Evolutionary conservation across 1,140 invertebrate species (phyloP).

Genomic region (Pogonognathellus flavescens): DNA sequence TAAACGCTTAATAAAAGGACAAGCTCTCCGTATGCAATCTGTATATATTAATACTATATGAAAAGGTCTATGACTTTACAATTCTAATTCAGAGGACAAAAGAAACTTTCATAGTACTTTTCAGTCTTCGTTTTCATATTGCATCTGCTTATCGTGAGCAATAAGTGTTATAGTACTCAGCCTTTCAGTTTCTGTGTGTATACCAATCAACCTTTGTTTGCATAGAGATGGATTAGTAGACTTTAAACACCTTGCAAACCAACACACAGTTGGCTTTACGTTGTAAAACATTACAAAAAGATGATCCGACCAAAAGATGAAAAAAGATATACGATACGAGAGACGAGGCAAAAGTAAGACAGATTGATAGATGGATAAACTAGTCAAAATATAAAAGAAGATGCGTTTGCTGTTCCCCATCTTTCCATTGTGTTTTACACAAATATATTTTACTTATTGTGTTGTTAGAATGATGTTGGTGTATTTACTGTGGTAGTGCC

Average conservation of each 20-base stretch:
- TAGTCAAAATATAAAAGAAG: background rate
- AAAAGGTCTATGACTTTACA: conserved; percentile 49
- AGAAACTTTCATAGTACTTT: conserved; percentile 13
- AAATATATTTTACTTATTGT: background rate
- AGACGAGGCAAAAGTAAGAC: background rate
- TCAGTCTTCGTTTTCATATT: conserved; percentile 5
- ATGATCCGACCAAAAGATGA: conserved; percentile 1
- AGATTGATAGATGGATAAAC: conserved; percentile 36
- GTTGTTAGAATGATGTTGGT: background rate
- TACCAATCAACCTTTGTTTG: conserved; percentile 34
- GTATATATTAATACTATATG: background rate
- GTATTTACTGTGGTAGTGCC: background rate
- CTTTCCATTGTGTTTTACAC: conserved; percentile 14
- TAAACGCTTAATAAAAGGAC: background rate
- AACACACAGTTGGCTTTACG: background rate
- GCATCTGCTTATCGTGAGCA: conserved; percentile 26
- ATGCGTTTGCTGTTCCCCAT: background rate
- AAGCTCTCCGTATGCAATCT: too few relatives aligned
- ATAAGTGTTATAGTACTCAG: background rate
- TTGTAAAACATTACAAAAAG: background rate
- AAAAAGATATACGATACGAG: conserved; percentile 8
- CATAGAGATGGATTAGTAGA: conserved; percentile 22
- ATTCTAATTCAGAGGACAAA: background rate
- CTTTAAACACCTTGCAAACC: conserved; percentile 10
- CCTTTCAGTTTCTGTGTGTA: background rate